phyloP scores from a whole-genome alignment of 2,888 invertebrate genomes.

The Fragum fragum region DNA sequence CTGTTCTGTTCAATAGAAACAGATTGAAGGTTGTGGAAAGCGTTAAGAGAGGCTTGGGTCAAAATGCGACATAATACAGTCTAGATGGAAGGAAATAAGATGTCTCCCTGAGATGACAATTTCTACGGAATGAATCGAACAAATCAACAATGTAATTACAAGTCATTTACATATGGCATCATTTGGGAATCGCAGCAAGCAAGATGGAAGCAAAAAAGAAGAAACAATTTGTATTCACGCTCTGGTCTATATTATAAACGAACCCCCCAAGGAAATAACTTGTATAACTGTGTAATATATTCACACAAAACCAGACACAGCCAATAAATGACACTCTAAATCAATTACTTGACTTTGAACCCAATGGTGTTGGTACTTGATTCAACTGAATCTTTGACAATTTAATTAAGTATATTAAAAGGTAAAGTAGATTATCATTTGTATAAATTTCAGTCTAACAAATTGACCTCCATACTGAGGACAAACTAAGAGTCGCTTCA shows the following conservation, averaged over 20 bases:
- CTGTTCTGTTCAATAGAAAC: too few species aligned
- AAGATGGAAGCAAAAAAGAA: not conserved
- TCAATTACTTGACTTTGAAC: too few species aligned
- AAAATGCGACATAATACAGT: constrained; percentile 1
- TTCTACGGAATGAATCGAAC: constrained; percentile 11
- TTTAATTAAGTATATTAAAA: too few species aligned
- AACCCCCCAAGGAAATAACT: not conserved
- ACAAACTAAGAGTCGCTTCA: too few species aligned
- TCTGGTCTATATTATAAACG: not conserved
- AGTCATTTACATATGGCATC: constrained; percentile 28
- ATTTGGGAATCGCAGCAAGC: not conserved
- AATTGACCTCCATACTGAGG: too few species aligned
- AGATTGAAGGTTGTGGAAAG: too few species aligned
- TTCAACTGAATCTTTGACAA: too few species aligned
- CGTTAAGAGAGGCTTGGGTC: not conserved
- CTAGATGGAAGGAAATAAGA: constrained; percentile 14
- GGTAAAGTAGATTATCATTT: too few species aligned
- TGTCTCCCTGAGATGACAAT: constrained; percentile 21
- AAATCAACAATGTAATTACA: constrained; percentile 26
- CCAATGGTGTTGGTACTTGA: too few species aligned
- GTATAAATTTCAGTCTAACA: too few species aligned
- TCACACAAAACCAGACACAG: not conserved
- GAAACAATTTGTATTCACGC: not conserved
- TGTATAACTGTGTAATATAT: not conserved
- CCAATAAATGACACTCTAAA: too few species aligned